A percentile compares a stretch with the other conserved stretches of the same genome.
phyloP scores from a whole-genome alignment of 2,113 vertebrate species.

The Xenopus tropicalis region DNA sequence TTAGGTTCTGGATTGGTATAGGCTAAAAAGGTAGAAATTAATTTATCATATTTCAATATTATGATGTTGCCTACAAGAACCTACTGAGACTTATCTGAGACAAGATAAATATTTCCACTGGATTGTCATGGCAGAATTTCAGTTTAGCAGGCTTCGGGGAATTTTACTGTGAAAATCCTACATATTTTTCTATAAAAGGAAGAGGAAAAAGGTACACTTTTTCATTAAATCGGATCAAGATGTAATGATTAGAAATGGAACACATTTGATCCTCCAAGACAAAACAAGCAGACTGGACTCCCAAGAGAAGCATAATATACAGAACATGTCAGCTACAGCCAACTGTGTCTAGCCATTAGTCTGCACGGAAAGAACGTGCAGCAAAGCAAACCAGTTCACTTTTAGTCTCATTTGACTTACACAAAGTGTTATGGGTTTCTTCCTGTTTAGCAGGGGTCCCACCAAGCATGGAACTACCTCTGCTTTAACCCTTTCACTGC shows the following conservation, averaged over 20 bases:
- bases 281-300: slow-evolving; percentile 12
- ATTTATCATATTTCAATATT: background rate
- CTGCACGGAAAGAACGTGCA: slow-evolving; percentile 2
- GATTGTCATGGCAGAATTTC: slow-evolving; percentile 1
- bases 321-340: background rate
- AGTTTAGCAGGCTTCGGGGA: background rate
- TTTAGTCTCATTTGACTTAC: background rate
- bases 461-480: too few species aligned
- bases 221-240: background rate
- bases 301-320: slow-evolving; percentile 6
- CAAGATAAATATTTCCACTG: slow-evolving; percentile 21
- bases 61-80: background rate
- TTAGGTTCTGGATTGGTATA: too few species aligned
- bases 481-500: too few species aligned
- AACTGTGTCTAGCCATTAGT: slow-evolving; percentile 1
- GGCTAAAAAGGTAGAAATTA: too few species aligned
- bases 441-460: too few species aligned
- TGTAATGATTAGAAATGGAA: slow-evolving; percentile 21
- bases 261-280: slow-evolving; percentile 19
- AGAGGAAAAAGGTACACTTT: slow-evolving; percentile 7
- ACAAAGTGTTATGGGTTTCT: too few species aligned
- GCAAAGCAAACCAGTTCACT: slow-evolving; percentile 11
- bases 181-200: slow-evolving; percentile 1
- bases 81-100: slow-evolving; percentile 6
- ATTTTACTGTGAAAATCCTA: slow-evolving; percentile 3